phyloP scores from a whole-genome alignment of 2,888 invertebrate genomes.

The Cordilura impudica region DNA sequence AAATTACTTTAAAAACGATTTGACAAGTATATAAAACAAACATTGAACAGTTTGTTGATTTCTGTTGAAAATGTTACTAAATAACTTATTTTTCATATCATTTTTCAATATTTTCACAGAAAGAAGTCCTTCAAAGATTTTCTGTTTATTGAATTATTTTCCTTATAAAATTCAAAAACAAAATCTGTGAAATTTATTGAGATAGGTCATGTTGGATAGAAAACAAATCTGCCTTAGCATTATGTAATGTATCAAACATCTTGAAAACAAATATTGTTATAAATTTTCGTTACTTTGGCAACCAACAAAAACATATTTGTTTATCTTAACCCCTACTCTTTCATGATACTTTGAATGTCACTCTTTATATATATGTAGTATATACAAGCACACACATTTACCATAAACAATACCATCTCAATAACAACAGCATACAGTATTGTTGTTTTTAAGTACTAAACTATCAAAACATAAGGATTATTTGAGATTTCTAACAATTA shows the following conservation, averaged over 20 bases:
- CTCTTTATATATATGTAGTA: no score
- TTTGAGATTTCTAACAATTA: conserved; percentile 33
- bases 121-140: no score
- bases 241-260: neutral
- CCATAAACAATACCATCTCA: neutral
- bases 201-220: neutral
- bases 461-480: conserved; percentile 45
- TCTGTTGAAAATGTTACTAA: no score
- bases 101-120: no score
- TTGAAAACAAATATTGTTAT: conserved; percentile 1
- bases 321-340: conserved; percentile 15
- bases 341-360: neutral
- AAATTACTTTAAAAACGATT: no score
- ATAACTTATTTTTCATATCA: no score
- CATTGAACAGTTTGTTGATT: no score
- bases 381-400: neutral
- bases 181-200: neutral
- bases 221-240: neutral
- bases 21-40: no score
- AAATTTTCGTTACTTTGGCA: neutral
- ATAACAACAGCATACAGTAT: neutral
- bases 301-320: conserved; percentile 5
- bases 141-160: no score
- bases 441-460: conserved; percentile 35
- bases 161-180: no score